Percentiles rank a stretch among this genome's conserved stretches.
Conservation (phyloP, 2,113 vertebrate genomes). For the Salminus brasiliensis region DNA sequence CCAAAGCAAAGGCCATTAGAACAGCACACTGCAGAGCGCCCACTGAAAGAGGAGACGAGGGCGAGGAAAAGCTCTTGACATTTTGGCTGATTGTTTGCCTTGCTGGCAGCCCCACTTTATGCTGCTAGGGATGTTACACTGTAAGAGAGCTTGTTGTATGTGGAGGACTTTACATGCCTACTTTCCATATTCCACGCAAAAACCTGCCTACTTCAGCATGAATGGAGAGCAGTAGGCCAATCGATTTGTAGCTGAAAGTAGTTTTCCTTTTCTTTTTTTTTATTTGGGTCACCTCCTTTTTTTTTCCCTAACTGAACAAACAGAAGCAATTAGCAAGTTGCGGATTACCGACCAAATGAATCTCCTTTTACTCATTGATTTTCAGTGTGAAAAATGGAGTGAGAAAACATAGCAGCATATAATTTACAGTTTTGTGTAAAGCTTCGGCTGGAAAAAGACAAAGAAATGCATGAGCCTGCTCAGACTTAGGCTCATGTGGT, state of each 20-base stretch:
- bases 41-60: background rate
- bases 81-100: conserved; percentile 21
- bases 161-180: conserved; percentile 19
- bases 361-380: conserved; percentile 33
- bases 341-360: conserved; percentile 52
- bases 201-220: conserved; percentile 6
- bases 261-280: background rate
- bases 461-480: background rate
- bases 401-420: background rate
- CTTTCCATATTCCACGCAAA: conserved; percentile 9
- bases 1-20: background rate
- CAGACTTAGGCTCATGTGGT: background rate
- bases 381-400: conserved; percentile 1
- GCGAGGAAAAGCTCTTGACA: conserved; percentile 33
- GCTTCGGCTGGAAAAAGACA: background rate
- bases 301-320: conserved; percentile 54
- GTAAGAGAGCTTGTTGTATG: conserved; percentile 4
- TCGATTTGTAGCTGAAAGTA: conserved; percentile 44
- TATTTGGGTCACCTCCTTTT: conserved; percentile 38
- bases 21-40: background rate
- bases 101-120: background rate
- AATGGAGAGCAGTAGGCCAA: conserved; percentile 1
- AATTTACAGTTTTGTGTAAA: background rate
- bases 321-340: conserved; percentile 57
- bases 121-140: background rate